Conservation (phyloP, 2,797 vertebrate genomes). For the Clarias pachynema region DNA sequence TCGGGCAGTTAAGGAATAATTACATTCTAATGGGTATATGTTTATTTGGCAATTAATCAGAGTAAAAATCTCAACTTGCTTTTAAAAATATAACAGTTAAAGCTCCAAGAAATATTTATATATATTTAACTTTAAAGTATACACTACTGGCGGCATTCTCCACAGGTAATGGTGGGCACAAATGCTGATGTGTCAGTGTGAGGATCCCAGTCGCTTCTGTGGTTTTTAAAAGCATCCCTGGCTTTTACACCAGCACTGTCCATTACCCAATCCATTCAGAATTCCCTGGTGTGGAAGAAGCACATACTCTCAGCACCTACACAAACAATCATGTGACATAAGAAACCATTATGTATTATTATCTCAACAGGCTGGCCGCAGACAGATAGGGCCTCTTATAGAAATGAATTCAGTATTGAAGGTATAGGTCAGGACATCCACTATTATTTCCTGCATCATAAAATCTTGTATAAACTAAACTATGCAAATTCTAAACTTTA, state of each 20-base stretch:
- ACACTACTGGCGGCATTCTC: neutral
- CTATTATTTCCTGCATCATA: neutral
- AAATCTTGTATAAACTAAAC: neutral
- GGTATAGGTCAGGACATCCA: slow-evolving; percentile 3
- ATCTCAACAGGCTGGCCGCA: neutral
- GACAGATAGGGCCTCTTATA: slow-evolving; percentile 12
- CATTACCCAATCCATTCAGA: slow-evolving; percentile 35
- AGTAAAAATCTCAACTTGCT: neutral
- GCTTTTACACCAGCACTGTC: slow-evolving; percentile 10
- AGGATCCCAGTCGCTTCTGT: neutral
- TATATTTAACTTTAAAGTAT: too few relatives aligned
- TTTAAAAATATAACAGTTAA: neutral
- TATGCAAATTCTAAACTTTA: slow-evolving; percentile 11
- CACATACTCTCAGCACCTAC: slow-evolving; percentile 7
- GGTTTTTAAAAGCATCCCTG: slow-evolving; percentile 12
- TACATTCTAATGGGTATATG: too few relatives aligned
- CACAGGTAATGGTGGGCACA: neutral
- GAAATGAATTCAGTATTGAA: slow-evolving; percentile 16
- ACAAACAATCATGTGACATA: slow-evolving; percentile 30
- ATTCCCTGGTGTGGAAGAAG: slow-evolving; percentile 15
- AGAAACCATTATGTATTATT: slow-evolving; percentile 22
- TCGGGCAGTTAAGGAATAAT: too few relatives aligned
- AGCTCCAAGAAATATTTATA: neutral
- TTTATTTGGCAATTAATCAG: neutral
- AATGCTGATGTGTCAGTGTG: neutral